Conservation (phyloP, 2,888 invertebrate species). For the Erynnis tages region DNA sequence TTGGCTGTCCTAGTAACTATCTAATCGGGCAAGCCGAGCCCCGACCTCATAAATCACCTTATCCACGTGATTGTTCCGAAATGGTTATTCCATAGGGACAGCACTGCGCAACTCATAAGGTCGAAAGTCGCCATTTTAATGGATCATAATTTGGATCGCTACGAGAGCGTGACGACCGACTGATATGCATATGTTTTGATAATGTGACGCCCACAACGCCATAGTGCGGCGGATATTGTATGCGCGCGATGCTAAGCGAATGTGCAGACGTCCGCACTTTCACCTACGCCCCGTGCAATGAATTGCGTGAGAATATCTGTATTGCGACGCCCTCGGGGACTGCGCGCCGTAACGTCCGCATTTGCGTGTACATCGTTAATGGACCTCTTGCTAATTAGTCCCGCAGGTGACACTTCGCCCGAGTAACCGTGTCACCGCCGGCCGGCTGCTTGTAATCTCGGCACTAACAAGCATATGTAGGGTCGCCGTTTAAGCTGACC, state of each 20-base stretch:
- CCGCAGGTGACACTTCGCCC: slow-evolving; percentile 5
- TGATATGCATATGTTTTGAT: slow-evolving; percentile 38
- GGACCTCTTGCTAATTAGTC: slow-evolving; percentile 1
- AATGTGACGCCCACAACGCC: slow-evolving; percentile 52
- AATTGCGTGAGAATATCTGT: slow-evolving; percentile 55
- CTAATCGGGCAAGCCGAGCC: slow-evolving; percentile 43
- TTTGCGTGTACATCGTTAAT: slow-evolving; percentile 12
- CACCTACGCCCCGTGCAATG: slow-evolving; percentile 58
- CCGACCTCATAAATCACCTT: slow-evolving; percentile 41
- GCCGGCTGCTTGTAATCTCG: slow-evolving; percentile 6
- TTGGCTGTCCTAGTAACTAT: slow-evolving; percentile 32
- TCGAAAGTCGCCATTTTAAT: slow-evolving; percentile 28
- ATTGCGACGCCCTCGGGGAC: slow-evolving; percentile 45
- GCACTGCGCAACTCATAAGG: slow-evolving; percentile 26
- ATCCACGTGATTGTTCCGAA: slow-evolving; percentile 35
- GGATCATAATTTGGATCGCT: slow-evolving; percentile 32
- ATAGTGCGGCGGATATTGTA: slow-evolving; percentile 45
- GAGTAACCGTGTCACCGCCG: slow-evolving; percentile 5
- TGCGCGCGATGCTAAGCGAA: slow-evolving; percentile 29
- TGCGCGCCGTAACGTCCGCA: slow-evolving; percentile 24
- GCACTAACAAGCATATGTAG: not conserved
- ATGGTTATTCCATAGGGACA: slow-evolving; percentile 27
- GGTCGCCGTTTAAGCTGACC: slow-evolving; percentile 3
- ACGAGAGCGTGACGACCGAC: slow-evolving; percentile 27
- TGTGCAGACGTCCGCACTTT: slow-evolving; percentile 65